phyloP scores from a whole-genome alignment of 1,140 invertebrate genomes.

The Drosophila pseudoananassae region DNA sequence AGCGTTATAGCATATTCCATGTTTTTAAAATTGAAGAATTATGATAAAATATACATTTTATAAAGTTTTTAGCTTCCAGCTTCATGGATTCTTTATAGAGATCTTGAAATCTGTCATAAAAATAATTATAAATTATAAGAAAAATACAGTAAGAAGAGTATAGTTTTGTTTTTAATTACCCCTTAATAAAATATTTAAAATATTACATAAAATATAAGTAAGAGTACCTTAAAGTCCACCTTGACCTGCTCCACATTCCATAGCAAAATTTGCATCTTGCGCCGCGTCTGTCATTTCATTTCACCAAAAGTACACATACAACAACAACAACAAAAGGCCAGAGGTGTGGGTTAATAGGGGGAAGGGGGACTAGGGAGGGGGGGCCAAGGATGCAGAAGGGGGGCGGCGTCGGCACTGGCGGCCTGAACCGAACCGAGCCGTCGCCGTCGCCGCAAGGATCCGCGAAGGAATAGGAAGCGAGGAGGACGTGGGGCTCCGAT shows the following conservation, averaged over 20 bases:
- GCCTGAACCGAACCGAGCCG: conserved; percentile 29
- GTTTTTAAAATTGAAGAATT: no score
- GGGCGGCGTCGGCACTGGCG: conserved; percentile 46
- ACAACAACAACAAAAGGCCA: conserved; percentile 47
- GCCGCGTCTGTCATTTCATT: conserved; percentile 80
- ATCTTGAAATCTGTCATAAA: no score
- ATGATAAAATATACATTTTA: no score
- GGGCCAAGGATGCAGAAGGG: conserved; percentile 28
- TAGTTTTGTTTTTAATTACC: no score
- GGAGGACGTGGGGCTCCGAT: conserved; percentile 65
- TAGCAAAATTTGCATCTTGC: conserved; percentile 81
- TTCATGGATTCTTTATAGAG: no score
- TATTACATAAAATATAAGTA: not conserved
- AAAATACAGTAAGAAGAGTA: no score
- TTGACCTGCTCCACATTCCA: conserved; percentile 62
- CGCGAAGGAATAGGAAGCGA: conserved; percentile 73
- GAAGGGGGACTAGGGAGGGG: not conserved
- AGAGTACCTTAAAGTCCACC: conserved; percentile 35
- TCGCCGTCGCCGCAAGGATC: conserved; percentile 77
- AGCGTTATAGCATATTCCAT: no score
- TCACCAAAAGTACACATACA: conserved; percentile 75
- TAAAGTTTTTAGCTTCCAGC: no score
- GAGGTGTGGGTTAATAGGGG: conserved; percentile 39
- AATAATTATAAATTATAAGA: no score
- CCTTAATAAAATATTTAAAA: not conserved